phyloP scores from a whole-genome alignment of 2,888 invertebrate species.

The Plagodis pulveraria region DNA sequence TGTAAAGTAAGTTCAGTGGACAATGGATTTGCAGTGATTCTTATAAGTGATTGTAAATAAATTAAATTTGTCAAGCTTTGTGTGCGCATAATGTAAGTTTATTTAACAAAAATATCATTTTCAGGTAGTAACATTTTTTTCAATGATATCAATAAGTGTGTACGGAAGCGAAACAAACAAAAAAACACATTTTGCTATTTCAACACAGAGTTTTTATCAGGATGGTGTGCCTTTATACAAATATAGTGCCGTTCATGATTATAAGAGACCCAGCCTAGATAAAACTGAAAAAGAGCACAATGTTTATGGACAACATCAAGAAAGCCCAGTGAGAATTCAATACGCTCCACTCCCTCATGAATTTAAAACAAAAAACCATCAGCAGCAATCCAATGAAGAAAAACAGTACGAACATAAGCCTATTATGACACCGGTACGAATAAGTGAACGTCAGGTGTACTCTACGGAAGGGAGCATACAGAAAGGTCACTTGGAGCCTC shows the following conservation, averaged over 20 bases:
- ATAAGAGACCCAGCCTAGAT: conserved; percentile 32
- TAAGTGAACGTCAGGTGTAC: conserved; percentile 2
- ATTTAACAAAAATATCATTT: conserved; percentile 23
- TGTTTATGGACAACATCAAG: not conserved
- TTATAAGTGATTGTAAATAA: not conserved
- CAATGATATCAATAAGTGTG: conserved; percentile 35
- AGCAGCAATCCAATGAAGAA: not conserved
- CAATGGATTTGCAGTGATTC: conserved; percentile 8
- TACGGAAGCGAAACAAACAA: conserved; percentile 15
- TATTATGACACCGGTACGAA: not conserved
- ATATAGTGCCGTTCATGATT: conserved; percentile 41
- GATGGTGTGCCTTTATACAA: conserved; percentile 49
- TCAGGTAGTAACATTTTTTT: conserved; percentile 40
- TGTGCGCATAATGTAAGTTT: not conserved
- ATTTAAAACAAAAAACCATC: not conserved
- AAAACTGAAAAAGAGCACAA: conserved; percentile 8
- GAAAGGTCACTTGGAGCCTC: conserved; percentile 49
- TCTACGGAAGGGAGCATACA: conserved; percentile 5
- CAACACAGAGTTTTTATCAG: conserved; percentile 45
- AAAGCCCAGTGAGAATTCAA: conserved; percentile 10
- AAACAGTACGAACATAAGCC: not conserved
- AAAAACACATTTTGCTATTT: conserved; percentile 39
- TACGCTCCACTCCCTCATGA: conserved; percentile 15
- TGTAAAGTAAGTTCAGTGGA: conserved; percentile 46
- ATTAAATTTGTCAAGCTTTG: no score